phyloP scores from a whole-genome alignment of 2,797 vertebrate genomes.

The Nannoperca obscura region DNA sequence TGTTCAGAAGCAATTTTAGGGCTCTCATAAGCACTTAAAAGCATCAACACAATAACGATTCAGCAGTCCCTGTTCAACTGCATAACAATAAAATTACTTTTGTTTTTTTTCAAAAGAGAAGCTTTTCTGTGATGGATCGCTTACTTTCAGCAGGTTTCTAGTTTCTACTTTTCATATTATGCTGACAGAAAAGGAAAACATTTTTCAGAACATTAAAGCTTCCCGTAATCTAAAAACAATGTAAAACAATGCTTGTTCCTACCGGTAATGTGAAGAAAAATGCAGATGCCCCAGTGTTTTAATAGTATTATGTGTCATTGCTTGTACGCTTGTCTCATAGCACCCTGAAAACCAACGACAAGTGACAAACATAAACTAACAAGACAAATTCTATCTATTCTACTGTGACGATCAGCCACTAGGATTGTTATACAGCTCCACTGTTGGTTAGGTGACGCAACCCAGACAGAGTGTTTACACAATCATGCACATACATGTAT shows the following conservation, averaged over 20 bases:
- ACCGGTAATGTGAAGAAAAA: background rate
- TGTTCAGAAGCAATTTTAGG: background rate
- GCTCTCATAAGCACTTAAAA: background rate
- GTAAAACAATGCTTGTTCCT: background rate
- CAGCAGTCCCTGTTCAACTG: background rate
- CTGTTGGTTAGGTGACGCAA: constrained; percentile 39
- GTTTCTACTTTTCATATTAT: constrained; percentile 14
- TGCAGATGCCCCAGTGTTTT: background rate
- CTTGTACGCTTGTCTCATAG: background rate
- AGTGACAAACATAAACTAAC: constrained; percentile 29
- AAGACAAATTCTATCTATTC: constrained; percentile 23
- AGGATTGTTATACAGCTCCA: constrained; percentile 34
- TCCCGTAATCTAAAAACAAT: background rate
- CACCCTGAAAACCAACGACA: constrained; percentile 9
- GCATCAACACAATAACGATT: background rate
- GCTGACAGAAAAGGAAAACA: background rate
- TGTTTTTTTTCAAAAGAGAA: too few species aligned
- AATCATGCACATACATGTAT: constrained; percentile 61
- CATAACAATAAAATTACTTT: background rate
- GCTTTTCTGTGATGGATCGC: constrained; percentile 27
- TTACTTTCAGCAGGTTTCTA: background rate
- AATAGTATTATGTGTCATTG: constrained; percentile 1
- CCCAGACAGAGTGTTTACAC: constrained; percentile 40
- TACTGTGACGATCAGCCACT: constrained; percentile 35
- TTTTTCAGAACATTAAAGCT: background rate